phyloP scores from a whole-genome alignment of 1,140 invertebrate species.

The Riptortus pedestris region DNA sequence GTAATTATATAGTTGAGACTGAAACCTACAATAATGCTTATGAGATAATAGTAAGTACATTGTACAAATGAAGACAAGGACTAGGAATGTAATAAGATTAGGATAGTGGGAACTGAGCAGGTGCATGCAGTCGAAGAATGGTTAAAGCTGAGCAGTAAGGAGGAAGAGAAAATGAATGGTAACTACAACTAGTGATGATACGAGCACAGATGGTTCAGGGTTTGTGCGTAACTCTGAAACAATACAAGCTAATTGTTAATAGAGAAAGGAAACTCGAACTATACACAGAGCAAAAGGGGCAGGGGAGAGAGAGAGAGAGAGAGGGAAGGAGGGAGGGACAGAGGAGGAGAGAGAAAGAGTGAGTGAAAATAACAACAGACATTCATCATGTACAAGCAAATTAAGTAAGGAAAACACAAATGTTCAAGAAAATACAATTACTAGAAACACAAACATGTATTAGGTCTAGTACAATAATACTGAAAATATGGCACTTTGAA shows the following conservation, averaged over 20 bases:
- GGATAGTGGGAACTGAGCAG: background rate
- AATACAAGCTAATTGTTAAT: background rate
- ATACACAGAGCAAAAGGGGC: background rate
- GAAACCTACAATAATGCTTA: no score
- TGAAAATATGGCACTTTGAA: no score
- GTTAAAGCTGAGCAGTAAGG: background rate
- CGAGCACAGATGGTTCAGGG: conserved; percentile 13
- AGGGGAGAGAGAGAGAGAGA: background rate
- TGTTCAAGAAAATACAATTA: background rate
- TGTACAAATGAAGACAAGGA: no score
- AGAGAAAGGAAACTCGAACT: background rate
- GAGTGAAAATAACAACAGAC: background rate
- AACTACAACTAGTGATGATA: conserved; percentile 20
- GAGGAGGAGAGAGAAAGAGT: background rate
- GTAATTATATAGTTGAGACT: no score
- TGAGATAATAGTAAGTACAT: no score
- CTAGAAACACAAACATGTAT: no score
- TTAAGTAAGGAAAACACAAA: background rate
- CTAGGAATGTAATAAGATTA: background rate
- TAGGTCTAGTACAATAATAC: no score
- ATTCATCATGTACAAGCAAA: background rate
- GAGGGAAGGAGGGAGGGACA: background rate
- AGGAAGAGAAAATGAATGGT: conserved; percentile 20
- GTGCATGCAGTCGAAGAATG: conserved; percentile 4
- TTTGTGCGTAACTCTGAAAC: conserved; percentile 1